Evolutionary conservation across 2,113 vertebrate species (phyloP), one percentile per base, ranked within the genome.

Genomic region (Natator depressus): DNA sequence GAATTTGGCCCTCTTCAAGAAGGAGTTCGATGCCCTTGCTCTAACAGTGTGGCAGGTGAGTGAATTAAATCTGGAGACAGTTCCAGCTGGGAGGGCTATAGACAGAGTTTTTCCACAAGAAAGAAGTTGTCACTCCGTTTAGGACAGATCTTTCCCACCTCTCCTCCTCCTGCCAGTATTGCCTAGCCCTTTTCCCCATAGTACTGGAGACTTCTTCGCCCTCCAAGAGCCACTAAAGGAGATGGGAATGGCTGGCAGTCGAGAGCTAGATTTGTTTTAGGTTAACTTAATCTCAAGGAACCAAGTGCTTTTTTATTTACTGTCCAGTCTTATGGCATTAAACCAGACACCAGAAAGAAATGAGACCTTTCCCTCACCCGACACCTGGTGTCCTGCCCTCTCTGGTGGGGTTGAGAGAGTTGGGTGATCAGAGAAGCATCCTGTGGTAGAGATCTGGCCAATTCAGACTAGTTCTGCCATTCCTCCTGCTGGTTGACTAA

Each of bases 321-420:
- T 80, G 3, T 78, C 85, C 91, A 49, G 35, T 84, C 22, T 92
- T 96, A 0, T 3, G 65, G 95, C 91, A 95, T 93, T 20, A 93
- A 94, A 80, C 80, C 88, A 96, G 96, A 97, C 29, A 88, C 85
- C 89, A 90, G 96, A 90, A 98, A 96, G 94, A 55, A 86, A 16
- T 38, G 94, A 97, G 96, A 96, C 87, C 94, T 92, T 95, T 96
- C 96, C 89, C 90, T 80, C 49, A 90, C 90, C 59, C 6, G 4
- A 31, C 11, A 47, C 38, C 20, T 50, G 13, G 76, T 49, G 16
- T 20, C 62, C 46, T 82, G 69, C 47, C 59, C 69, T 80, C 24
- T 55, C 46, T 84, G 85, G 42, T 20, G 9, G 51, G 62, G 11
- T 76, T 55, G 94, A 53, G 29, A 10, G 27, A 59, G n/a, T 88